A percentile compares a stretch with the other conserved stretches of the same genome.
Evolutionary conservation across 1,140 invertebrate genomes (phyloP).

Genomic region (Drosophila arizonae): DNA sequence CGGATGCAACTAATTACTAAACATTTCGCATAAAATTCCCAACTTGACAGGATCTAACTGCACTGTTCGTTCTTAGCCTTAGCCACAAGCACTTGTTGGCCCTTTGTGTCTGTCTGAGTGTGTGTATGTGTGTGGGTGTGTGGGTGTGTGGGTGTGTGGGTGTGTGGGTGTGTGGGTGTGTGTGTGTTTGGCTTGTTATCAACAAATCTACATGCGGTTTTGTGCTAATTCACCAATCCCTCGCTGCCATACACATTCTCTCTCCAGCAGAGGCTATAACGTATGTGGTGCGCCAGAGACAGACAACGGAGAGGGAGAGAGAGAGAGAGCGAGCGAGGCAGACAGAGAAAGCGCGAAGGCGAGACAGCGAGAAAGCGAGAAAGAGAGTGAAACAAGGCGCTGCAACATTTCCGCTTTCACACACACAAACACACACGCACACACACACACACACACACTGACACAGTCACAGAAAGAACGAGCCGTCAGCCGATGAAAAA

Average conservation of each 20-base stretch:
- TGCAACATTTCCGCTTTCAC: conserved; percentile 59
- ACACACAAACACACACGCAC: not conserved
- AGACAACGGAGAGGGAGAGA: not conserved
- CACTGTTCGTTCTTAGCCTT: conserved; percentile 47
- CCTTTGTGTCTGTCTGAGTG: not conserved
- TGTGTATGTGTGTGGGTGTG: conserved; percentile 10
- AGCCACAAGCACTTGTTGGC: conserved; percentile 33
- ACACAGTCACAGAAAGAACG: not conserved
- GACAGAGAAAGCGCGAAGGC: not conserved
- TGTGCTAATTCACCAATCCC: conserved; percentile 64
- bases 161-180: not conserved
- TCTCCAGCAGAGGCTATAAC: conserved; percentile 52
- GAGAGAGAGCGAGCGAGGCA: not conserved
- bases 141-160: not conserved
- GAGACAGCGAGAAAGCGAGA: not conserved
- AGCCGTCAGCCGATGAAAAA: conserved; percentile 53
- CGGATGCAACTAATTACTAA: conserved; percentile 82
- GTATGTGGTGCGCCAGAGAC: conserved; percentile 45
- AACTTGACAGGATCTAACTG: conserved; percentile 76
- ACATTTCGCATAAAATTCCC: conserved; percentile 81
- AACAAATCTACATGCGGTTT: conserved; percentile 76
- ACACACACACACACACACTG: not conserved
- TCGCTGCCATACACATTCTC: conserved; percentile 1
- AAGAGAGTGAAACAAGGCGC: not conserved
- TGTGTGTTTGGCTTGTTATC: conserved; percentile 64